Base-by-base conservation (phyloP, 92 coral and sea anemone genomes). In the Actinostola sp. region DNA sequence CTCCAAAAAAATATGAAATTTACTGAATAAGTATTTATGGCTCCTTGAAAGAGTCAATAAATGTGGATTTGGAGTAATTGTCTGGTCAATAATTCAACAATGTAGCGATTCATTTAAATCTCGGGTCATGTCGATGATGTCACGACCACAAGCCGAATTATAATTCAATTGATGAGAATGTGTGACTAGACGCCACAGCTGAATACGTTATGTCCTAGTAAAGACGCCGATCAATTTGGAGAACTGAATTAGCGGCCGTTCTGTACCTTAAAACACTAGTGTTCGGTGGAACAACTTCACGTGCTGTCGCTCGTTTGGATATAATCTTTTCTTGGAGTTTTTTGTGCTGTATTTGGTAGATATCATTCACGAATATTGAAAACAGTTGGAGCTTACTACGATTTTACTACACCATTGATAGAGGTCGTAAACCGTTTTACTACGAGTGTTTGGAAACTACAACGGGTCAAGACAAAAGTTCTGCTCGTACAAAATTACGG, bases 111-210 rank as follows among this genome's bases (percentile, higher is more conserved):
- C 57, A 66, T 66, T 48, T 36, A 66, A 44, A 43, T 16, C 58
- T 66, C 20, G 21, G 26, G 53, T 66, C 26, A 29, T 48, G 54
- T 66, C 72, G 68, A 70, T 76, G 51, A 17, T 66, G 50, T 72
- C 80, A 73, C 56, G 42, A 48, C 27, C 11, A 75, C 51, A 45
- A 64, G 70, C 78, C 61, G 55, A 48, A 33, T 24, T 29, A 35
- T 53, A 51, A 78, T 67, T 30, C 46, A 19, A 14, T 48, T 77
- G 78, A 76, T 83, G 62, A 69, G 81, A 70, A 79, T 89, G 96
- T 88, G 96, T 90, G 96, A 61, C 41, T 31, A 28, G 3, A 7
- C 25, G 27, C 6, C 21, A 53, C 59, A n/a, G 21, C 59, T 53
- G 44, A 48, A 64, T 61, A 16, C 42, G 50, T 65, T 35, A 69